Percentiles rank a stretch among this genome's conserved stretches.
Conservation (phyloP, 2,888 invertebrate species). For the Catotricha subobsoleta region DNA sequence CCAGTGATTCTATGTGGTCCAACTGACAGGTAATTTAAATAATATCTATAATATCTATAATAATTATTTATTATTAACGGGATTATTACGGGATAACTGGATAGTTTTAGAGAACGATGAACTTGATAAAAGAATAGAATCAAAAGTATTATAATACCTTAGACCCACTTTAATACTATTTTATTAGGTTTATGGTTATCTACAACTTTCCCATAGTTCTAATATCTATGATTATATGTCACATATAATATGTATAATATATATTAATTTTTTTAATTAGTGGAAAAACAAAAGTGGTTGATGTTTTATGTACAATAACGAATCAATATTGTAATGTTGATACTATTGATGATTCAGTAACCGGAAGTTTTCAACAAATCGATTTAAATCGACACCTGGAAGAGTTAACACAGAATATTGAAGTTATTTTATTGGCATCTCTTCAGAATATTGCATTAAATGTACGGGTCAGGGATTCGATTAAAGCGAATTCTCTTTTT, state of each 20-base stretch:
- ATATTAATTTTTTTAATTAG: constrained; percentile 1
- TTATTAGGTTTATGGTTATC: too few relatives aligned
- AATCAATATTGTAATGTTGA: constrained; percentile 25
- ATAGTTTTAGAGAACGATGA: too few relatives aligned
- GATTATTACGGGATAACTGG: too few relatives aligned
- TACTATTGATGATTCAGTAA: constrained; percentile 29
- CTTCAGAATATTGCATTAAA: background rate
- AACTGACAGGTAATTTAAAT: constrained; percentile 18
- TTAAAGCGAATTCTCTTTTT: too few relatives aligned
- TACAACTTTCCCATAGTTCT: too few relatives aligned
- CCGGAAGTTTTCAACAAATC: constrained; percentile 90
- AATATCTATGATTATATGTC: too few relatives aligned
- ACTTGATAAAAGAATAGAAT: too few relatives aligned
- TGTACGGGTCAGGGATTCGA: too few relatives aligned
- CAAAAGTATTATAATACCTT: too few relatives aligned
- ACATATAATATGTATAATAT: too few relatives aligned
- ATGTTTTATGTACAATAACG: constrained; percentile 23
- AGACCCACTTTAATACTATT: too few relatives aligned
- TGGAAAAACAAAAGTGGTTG: constrained; percentile 28
- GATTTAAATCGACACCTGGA: constrained; percentile 43
- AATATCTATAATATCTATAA: background rate
- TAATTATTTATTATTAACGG: background rate
- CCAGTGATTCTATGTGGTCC: constrained; percentile 47
- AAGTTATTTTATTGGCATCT: background rate
- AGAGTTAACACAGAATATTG: constrained; percentile 31